Conservation (phyloP, 2,113 vertebrate species). For the Tympanuchus pallidicinctus region DNA sequence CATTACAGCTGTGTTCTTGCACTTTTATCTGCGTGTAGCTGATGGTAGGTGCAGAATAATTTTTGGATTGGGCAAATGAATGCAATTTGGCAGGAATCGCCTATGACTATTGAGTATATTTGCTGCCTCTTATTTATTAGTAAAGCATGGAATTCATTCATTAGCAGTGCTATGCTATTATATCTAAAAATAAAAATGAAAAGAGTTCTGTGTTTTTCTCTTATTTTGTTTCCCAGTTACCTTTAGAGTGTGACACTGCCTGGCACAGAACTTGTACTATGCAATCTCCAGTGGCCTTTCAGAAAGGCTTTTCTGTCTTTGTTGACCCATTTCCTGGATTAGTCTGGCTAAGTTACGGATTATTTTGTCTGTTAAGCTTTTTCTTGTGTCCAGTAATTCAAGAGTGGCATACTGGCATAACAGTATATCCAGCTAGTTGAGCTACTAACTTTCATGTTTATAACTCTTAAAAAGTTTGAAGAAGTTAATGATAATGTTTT, state of each 20-base stretch:
- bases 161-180: background rate
- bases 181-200: constrained; percentile 63
- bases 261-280: constrained; percentile 44
- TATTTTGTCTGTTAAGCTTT: constrained; percentile 64
- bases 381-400: constrained; percentile 51
- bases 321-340: constrained; percentile 68
- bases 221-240: background rate
- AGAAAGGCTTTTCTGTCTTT: constrained; percentile 62
- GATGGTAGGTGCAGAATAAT: background rate
- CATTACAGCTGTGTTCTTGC: fast-evolving
- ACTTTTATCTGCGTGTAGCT: background rate
- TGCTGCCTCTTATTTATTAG: background rate
- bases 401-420: constrained; percentile 25
- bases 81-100: background rate
- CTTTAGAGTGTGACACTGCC: constrained; percentile 41
- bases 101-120: background rate
- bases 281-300: constrained; percentile 53
- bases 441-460: background rate
- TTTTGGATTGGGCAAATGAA: background rate
- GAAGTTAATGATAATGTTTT: constrained; percentile 12
- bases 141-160: constrained; percentile 12
- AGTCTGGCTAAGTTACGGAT: constrained; percentile 59
- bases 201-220: constrained; percentile 50
- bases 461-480: background rate
- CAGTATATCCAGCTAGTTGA: background rate